Evolutionary conservation across 2,888 invertebrate genomes (phyloP), one percentile per base, ranked within the genome.

Genomic region (Acholoe squamosa): DNA sequence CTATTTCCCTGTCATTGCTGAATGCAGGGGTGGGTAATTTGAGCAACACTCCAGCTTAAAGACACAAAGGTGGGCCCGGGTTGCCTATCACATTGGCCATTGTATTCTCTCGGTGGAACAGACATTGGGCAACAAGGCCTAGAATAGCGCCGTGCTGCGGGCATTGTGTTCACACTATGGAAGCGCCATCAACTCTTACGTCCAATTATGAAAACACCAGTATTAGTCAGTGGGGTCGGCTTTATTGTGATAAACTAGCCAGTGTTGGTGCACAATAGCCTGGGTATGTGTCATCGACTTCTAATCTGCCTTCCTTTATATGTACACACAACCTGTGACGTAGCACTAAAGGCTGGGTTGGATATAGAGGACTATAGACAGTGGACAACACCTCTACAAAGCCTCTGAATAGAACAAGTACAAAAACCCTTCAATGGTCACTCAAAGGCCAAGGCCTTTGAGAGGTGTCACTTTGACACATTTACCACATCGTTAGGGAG

Each of bases 241-340:
- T 84, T 84, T 84, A 84, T 84, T 84, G 84, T 84, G 84, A 84
- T 43, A 84, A 84, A 84, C 84, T 84, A 28, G 71, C 28, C 71
- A 28, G 71, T 71, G 71, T 71, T 28, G 31, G 71, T 28, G 71
- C 25, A 71, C 71, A 71, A 28, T 28, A 25, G 14, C 5, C 31
- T 28, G 28, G 28, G 28, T 28, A 71, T 71, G 71, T 71, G 71
- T 71, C 71, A 71, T 71, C 71, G 31, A 28, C 71, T 28, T 25
- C 71, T 71, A 71, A 71, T 71, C 71, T 71, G 71, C 28, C 28
- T 7, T 71, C 71, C 31, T 28, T n/a, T 43, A 43, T 61, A 19
- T 61, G n/a, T 3, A 61, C 61, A 61, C 61, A 61, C 61, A 14
- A 0, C 71, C 25, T 28, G 28, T 71, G 71, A 28, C 71, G 71